Base-by-base conservation (phyloP, 2,797 vertebrate species). In the Jordanella pulchra region DNA sequence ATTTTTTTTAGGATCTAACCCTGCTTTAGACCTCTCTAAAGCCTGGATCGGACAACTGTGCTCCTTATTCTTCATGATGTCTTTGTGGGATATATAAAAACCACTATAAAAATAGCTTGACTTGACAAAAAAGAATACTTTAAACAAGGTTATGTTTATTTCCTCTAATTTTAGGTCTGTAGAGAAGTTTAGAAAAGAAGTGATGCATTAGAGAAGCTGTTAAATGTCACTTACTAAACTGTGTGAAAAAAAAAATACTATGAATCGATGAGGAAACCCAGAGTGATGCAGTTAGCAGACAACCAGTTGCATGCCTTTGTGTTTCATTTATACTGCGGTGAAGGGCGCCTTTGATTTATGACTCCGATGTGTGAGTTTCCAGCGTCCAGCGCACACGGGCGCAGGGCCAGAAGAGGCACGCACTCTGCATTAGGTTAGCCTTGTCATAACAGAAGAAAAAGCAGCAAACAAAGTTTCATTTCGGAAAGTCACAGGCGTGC, bases 271-370 rank as follows among this genome's bases (percentile, higher is more conserved):
- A 72, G 53, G 71, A 69, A 83, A 73, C n/a, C 50, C 69, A 39
- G 76, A 81, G 78, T 12, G 17, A 73, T 72, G 68, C 70, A 79
- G 75, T 81, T 64, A 74, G 69, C 82, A 82, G 84, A 79, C 78
- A 82, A 78, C 69, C 79, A 67, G 76, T 84, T 85, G 63, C 77
- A 65, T 77, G 69, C 69, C 68, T 76, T 78, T 68, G 18, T 79
- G 80, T 79, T 84, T 82, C 81, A 81, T 84, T 89, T 84, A 81
- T 70, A 68, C 75, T 25, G 77, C 84, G 81, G 79, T 78, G 81
- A 85, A 87, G 77, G 61, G 69, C 80, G 85, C 79, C 84, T 81
- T 87, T 91, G 87, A 90, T 89, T 91, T 87, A 89, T 87, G 86
- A 89, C 84, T 85, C 79, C 86, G 86, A 91, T 84, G 81, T 87